Conservation (phyloP, 2,113 vertebrate genomes). For the Forbesichthys agassizii region DNA sequence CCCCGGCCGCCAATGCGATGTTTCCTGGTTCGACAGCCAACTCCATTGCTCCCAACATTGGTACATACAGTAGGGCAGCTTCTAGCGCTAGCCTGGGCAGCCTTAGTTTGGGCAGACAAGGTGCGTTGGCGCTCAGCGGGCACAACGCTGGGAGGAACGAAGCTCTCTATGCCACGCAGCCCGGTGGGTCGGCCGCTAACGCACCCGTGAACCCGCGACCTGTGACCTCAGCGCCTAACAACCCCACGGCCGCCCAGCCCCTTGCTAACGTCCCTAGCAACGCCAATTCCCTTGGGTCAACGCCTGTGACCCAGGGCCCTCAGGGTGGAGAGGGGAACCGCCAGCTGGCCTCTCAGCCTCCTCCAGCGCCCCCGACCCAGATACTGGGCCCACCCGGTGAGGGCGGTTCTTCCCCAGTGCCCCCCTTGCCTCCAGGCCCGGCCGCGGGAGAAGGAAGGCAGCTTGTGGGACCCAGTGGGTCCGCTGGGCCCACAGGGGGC, state of each 20-base stretch:
- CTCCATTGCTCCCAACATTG: not conserved
- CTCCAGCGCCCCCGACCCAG: not conserved
- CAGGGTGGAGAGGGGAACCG: constrained; percentile 3
- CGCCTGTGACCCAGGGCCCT: constrained; percentile 13
- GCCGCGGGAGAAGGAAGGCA: constrained; percentile 22
- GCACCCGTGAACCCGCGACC: constrained; percentile 15
- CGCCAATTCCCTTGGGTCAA: constrained; percentile 13
- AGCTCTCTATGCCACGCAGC: constrained; percentile 5
- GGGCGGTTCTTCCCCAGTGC: not conserved
- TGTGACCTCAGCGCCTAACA: not conserved
- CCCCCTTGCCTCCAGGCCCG: not conserved
- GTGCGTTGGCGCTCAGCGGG: not conserved
- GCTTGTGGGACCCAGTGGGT: not conserved
- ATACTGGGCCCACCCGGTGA: not conserved
- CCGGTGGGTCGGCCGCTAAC: not conserved
- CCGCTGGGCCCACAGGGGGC: no score
- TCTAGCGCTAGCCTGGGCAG: constrained; percentile 1
- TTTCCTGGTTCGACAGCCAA: constrained; percentile 12
- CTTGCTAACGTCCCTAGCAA: constrained; percentile 24
- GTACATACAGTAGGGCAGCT: constrained; percentile 9
- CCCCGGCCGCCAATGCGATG: constrained; percentile 10
- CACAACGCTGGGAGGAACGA: constrained; percentile 1
- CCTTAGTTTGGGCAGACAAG: constrained; percentile 9
- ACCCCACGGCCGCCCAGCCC: constrained; percentile 7
- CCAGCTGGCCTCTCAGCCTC: constrained; percentile 5